A percentile compares a stretch with the other conserved stretches of the same genome.
These are phyloP conservation scores for Eutolmus rufibarbis DNA, from an alignment of 2,888 invertebrate genomes.

Conservation along the genomic window DNA sequence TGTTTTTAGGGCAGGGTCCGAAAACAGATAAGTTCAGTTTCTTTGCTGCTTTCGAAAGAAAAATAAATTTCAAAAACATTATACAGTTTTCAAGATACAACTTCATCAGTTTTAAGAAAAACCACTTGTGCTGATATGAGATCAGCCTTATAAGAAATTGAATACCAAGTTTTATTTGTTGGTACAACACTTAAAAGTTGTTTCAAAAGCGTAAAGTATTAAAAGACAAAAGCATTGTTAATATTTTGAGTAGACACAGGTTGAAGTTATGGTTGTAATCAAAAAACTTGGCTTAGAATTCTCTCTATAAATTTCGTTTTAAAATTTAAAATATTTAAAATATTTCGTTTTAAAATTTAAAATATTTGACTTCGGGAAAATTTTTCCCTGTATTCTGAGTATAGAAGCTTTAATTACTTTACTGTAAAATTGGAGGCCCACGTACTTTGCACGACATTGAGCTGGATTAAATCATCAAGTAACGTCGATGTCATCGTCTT, in stretches of 20 bases:
- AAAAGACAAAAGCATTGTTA: not conserved
- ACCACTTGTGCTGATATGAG: not conserved
- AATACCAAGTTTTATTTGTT: not conserved
- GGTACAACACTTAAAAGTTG: not conserved
- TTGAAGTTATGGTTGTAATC: not conserved
- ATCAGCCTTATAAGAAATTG: not conserved
- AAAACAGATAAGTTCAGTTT: too few relatives aligned
- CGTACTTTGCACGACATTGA: not conserved
- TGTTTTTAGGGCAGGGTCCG: too few relatives aligned
- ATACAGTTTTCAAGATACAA: not conserved
- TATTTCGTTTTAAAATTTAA: not conserved
- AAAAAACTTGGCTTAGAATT: not conserved
- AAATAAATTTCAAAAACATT: not conserved
- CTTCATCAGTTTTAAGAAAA: not conserved
- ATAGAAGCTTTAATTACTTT: not conserved
- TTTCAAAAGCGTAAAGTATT: not conserved
- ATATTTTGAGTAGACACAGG: not conserved
- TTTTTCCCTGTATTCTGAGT: not conserved
- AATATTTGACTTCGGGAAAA: not conserved
- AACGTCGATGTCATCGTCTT: not conserved
- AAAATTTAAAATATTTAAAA: not conserved
- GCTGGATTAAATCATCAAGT: not conserved
- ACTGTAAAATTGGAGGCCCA: not conserved
- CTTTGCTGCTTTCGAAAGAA: too few relatives aligned
- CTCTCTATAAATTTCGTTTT: not conserved